Evolutionary conservation across 2,888 invertebrate species (phyloP), one percentile per base, ranked within the genome.

Genomic region (Aricia artaxerxes): DNA sequence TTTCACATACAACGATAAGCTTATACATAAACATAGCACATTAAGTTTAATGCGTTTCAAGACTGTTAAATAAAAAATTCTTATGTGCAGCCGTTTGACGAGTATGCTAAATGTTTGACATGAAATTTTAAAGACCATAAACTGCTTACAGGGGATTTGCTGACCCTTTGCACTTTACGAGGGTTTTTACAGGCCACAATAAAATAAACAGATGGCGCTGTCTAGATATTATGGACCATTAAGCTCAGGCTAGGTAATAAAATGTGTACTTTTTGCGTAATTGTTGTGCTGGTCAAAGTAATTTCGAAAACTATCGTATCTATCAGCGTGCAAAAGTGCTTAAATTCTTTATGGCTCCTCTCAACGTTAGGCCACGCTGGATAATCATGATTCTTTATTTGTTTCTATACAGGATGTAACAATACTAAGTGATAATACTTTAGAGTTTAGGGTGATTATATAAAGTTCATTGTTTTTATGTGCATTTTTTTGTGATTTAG

Each of bases 21-120:
- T 16, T 16, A 57, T 16, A 57, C 53, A 57, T 57, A 16, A 57
- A 57, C 53, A 57, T 57, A 57, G 53, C 53, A 16, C 53, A 57
- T 57, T 57, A 16, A 13, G 4, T 57, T 57, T 57, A 13, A 53
- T 53, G 9, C 53, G 13, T 53, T 57, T 57, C 16, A 16, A 57
- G 16, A 57, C 16, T 13, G 53, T 53, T 24, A 7, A 2, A n/a
- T 6, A 64, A 64, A 11, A 61, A n/a, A 5, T 61, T n/a, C 60
- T 7, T n/a, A 61, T 61, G 64, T 31, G 1, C 3, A 31, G 64
- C 9, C 11, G 9, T 3, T 24, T 31, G 64, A 31, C 11, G 64
- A 31, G 64, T 64, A 64, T 64, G 31, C 64, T 64, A 64, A 64
- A 64, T 64, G 64, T 64, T 64, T 31, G 64, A 64, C 64, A 64